Percentiles rank a stretch among this genome's conserved stretches.
phyloP scores from a whole-genome alignment of 2,888 invertebrate species.

The Megamerina dolium region DNA sequence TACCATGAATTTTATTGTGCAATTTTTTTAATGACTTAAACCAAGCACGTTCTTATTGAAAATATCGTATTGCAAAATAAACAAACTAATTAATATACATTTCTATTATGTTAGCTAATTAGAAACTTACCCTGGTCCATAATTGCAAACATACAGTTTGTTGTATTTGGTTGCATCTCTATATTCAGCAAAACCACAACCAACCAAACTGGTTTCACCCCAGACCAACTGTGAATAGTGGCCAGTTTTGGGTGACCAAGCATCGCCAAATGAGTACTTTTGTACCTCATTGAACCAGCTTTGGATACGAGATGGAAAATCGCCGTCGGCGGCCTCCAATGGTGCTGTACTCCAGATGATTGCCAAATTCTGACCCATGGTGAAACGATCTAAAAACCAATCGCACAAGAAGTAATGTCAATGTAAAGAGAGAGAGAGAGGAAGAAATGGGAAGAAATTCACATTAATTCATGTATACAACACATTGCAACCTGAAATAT shows the following conservation, averaged over 20 bases:
- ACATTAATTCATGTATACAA: too few relatives aligned
- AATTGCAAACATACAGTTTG: slow-evolving; percentile 79
- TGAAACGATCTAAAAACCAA: slow-evolving; percentile 58
- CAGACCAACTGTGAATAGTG: slow-evolving; percentile 88
- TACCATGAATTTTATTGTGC: too few relatives aligned
- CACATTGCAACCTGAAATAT: too few relatives aligned
- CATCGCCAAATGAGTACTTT: slow-evolving; percentile 58
- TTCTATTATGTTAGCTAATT: too few relatives aligned
- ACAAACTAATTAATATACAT: too few relatives aligned
- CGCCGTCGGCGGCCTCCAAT: slow-evolving; percentile 55
- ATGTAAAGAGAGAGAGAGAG: not conserved
- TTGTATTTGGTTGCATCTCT: slow-evolving; percentile 72
- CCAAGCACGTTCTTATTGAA: too few relatives aligned
- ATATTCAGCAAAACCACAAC: slow-evolving; percentile 82
- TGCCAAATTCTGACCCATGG: slow-evolving; percentile 81
- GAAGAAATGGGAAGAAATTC: not conserved
- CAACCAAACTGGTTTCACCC: slow-evolving; percentile 78
- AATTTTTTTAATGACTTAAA: too few relatives aligned
- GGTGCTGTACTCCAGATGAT: slow-evolving; percentile 71
- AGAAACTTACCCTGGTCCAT: slow-evolving; percentile 63
- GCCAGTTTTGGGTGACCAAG: slow-evolving; percentile 65
- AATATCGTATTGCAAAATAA: too few relatives aligned
- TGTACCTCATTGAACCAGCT: slow-evolving; percentile 78
- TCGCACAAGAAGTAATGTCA: slow-evolving; percentile 1
- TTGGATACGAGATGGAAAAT: slow-evolving; percentile 69